A percentile compares a stretch with the other conserved stretches of the same genome.
phyloP scores from a whole-genome alignment of 2,888 invertebrate species.

The Rotaria sp. region DNA sequence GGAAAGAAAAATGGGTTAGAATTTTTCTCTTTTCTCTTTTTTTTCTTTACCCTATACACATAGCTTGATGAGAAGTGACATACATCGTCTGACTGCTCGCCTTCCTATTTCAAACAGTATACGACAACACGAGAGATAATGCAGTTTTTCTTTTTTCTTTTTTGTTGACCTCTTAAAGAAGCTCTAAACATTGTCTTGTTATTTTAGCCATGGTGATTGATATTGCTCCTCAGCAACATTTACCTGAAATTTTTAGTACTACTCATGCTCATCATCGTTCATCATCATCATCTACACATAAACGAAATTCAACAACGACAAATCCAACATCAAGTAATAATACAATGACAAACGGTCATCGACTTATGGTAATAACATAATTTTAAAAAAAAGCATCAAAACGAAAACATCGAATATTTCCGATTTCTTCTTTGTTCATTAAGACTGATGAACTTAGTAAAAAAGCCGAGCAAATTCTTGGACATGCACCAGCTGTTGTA shows the following conservation, averaged over 20 bases:
- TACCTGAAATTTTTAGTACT: constrained; percentile 2
- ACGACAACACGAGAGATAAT: background rate
- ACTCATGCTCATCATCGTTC: background rate
- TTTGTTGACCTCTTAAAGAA: background rate
- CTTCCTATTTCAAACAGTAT: background rate
- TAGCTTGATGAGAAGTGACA: constrained; percentile 10
- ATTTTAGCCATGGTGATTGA: background rate
- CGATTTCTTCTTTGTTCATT: background rate
- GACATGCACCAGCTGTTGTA: background rate
- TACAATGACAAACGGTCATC: background rate
- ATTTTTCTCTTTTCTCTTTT: background rate
- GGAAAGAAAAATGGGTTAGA: constrained; percentile 8
- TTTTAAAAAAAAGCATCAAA: too few species aligned
- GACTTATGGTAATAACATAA: background rate
- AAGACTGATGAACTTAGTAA: background rate
- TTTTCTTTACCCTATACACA: constrained; percentile 1
- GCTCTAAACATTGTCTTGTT: background rate
- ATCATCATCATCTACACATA: background rate
- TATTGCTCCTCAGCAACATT: background rate
- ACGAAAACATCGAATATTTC: too few species aligned
- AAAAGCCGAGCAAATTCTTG: background rate
- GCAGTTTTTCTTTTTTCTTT: background rate
- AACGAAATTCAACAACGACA: background rate
- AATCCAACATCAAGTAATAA: background rate
- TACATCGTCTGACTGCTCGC: background rate